Evolutionary conservation across 2,888 invertebrate species (phyloP), one percentile per base, ranked within the genome.

Genomic region (Tiliacea citrago): DNA sequence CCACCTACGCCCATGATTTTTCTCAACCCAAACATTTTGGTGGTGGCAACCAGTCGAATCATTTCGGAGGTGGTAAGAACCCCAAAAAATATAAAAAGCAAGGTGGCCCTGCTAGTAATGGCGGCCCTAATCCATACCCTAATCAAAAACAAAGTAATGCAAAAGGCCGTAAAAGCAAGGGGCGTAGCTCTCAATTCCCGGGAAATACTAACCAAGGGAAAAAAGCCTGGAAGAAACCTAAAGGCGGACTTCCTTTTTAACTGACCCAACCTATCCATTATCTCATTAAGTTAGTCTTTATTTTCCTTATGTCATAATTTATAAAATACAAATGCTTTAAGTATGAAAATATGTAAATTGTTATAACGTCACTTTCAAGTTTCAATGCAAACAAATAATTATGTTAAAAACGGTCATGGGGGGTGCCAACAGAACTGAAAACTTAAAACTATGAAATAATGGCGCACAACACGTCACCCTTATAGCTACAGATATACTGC

Each of bases 251-350:
- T 77, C 21, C 24, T 18, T 47, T 51, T 47, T 47, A 67, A 53
- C 3, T 45, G 18, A 61, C 18, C 9, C 18, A 35, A 53, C 29
- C 12, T 49, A n/a, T 70, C 29, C 45, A 71, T 47, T 24, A 24
- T 71, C 42, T 21, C 18, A 51, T 29, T 73, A 24, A 63, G 51
- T 63, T 51, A 35, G 16, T 71, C 47, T 66, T 61, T 47, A 73
- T 72, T 51, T 51, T 39, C 35, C 35, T 35, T 57, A 72, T 1
- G 5, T 24, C 35, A 47, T 71, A 2, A 55, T 55, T 29, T 55
- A 42, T 42, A 35, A 35, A 60, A 47, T 47, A 12, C 24, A 39
- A 35, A 67, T 35, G 1, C 4, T 35, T 18, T n/a, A 45, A 7
- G 29, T 55, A 18, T 45, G 3, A n/a, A 71, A 68, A 53, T 24